Evolutionary conservation across 2,113 vertebrate species (phyloP), one percentile per base, ranked within the genome.

Genomic region (Nothoprocta perdicaria): DNA sequence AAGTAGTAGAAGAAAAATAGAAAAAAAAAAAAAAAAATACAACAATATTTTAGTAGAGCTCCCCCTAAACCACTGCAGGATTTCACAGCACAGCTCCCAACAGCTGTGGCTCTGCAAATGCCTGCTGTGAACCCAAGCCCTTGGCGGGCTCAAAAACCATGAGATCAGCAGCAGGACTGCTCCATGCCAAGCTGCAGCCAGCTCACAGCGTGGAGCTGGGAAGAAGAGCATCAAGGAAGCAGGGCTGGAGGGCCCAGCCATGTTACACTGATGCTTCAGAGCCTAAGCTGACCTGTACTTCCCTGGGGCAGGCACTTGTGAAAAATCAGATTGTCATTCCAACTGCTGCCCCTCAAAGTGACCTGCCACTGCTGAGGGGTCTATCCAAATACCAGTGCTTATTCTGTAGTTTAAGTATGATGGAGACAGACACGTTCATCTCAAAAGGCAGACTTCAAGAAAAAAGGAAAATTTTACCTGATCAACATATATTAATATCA

Each of bases 291-390:
- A 15, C 0, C 0, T 9, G 58, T 80, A 53, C 50, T 79, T 86
- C 40, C 66, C n/a, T 15, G 6, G n/a, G 73, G 29, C 15, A 40
- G 1, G 9, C 9, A 26, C 13, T 3, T 3, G 0, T 35, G 6
- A 86, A 61, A 24, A 87, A 74, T 5, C 9, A 41, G 1, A 31
- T 48, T 74, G 82, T 71, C 50, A 35, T 80, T 68, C 80, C 40
- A 38, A 12, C 16, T 9, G 27, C n/a, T 43, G 4, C 17, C 31
- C 65, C 43, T 73, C 14, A 50, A 66, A 89, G 55, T 9, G 11
- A 79, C 8, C 29, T n/a, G 2, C 31, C 38, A 50, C 7, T 23
- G 14, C 0, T 41, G 14, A 71, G 27, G 5, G 17, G 4, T 16
- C 67, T 66, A 21, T 18, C 4, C 35, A 66, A 62, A 82, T 7